phyloP scores from a whole-genome alignment of 2,888 invertebrate genomes.

The Anaspis maculata region DNA sequence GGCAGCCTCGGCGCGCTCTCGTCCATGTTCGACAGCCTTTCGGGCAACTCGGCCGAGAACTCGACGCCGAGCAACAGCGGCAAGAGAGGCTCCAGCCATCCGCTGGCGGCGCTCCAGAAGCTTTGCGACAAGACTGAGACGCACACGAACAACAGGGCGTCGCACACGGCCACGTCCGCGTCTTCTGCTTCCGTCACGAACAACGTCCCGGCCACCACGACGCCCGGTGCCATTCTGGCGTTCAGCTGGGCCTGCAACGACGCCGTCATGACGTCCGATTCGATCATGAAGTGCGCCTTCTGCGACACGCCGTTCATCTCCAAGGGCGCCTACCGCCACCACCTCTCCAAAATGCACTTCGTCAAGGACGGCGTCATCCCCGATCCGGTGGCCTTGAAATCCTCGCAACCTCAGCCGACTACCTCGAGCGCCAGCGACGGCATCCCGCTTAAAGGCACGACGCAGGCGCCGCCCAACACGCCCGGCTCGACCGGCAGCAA shows the following conservation, averaged over 20 bases:
- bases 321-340: constrained; percentile 94
- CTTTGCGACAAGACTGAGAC: constrained; percentile 92
- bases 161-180: constrained; percentile 27
- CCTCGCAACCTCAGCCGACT: constrained; percentile 34
- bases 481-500: constrained; percentile 28
- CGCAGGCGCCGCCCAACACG: constrained; percentile 24
- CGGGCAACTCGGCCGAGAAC: constrained; percentile 44
- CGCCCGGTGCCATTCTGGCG: constrained; percentile 76
- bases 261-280: constrained; percentile 76
- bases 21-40: constrained; percentile 83
- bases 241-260: constrained; percentile 95
- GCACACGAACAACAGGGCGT: constrained; percentile 44
- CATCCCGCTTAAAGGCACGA: constrained; percentile 31
- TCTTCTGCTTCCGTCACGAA: neutral
- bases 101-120: constrained; percentile 89
- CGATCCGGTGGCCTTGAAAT: constrained; percentile 59
- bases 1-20: constrained; percentile 76
- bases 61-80: constrained; percentile 45
- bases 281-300: constrained; percentile 89
- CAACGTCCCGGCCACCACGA: constrained; percentile 45
- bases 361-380: constrained; percentile 85
- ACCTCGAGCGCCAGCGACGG: constrained; percentile 23
- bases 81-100: constrained; percentile 72
- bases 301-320: constrained; percentile 95
- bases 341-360: constrained; percentile 91